These are phyloP conservation scores for Zaprionus nigranus DNA, from an alignment of 1,140 invertebrate species.

Conservation along the genomic window DNA sequence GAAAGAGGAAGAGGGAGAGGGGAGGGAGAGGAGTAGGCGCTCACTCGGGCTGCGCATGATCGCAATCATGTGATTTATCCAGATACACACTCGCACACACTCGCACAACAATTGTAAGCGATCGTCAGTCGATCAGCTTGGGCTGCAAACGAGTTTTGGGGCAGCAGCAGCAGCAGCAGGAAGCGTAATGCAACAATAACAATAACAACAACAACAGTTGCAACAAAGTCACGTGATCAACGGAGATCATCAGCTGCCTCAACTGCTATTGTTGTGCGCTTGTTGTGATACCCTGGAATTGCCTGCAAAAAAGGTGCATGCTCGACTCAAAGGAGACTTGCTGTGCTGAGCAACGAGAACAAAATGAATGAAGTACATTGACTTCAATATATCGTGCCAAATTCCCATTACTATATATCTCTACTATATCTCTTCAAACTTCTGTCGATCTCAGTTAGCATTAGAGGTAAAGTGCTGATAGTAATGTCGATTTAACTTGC, in stretches of 20 bases:
- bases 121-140: conserved; percentile 30
- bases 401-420: too few relatives aligned
- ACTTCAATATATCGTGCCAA: too few relatives aligned
- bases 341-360: neutral
- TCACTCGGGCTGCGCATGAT: conserved; percentile 63
- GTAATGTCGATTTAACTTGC: too few relatives aligned
- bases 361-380: neutral
- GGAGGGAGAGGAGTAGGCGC: neutral
- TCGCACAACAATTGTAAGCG: conserved; percentile 26
- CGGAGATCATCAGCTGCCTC: conserved; percentile 50
- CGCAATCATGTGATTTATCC: conserved; percentile 73
- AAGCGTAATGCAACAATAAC: conserved; percentile 2
- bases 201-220: conserved; percentile 40
- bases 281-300: conserved; percentile 21
- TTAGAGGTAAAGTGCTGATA: neutral
- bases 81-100: conserved; percentile 20
- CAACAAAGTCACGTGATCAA: conserved; percentile 72
- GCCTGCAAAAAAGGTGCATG: neutral
- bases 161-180: conserved; percentile 21
- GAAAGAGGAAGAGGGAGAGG: neutral
- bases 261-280: conserved; percentile 23
- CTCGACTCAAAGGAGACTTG: neutral
- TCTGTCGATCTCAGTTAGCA: neutral
- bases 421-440: neutral
- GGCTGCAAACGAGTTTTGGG: conserved; percentile 62